Evolutionary conservation across 2,888 invertebrate species (phyloP), one percentile per base, ranked within the genome.

Genomic region (Ischnus inquisitorius): DNA sequence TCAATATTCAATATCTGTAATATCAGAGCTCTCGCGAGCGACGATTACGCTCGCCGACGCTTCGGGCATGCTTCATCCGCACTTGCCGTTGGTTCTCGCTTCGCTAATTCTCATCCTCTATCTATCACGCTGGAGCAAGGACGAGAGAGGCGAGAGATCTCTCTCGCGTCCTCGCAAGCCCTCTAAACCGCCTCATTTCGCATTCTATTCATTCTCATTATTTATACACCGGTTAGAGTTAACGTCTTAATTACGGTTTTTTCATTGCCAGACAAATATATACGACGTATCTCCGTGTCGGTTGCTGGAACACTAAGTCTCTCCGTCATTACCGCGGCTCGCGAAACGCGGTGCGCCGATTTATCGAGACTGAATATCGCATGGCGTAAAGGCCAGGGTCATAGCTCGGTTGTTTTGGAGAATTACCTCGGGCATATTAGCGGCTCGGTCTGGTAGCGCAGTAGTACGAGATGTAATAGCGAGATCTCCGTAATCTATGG

Each of bases 1-100:
- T 88, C 87, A 86, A 87, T 88, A 88, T 88, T 87, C 87, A 87
- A 87, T 88, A 88, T 87, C 84, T 79, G 82, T 85, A 83, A 86
- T 84, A 86, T 84, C 74, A 83, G 54, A 57, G 77, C n/a, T n/a
- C n/a, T 68, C 82, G 68, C 64, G 54, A 71, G 67, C 76, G 60
- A 62, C 28, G 43, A 34, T 62, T 16, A 28, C 22, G 69, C 25
- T 28, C 39, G 64, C 16, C 22, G 68, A 62, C 46, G 79, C 69
- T 74, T 64, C 69, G 43, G 71, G 83, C 80, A 10, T 16, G 43
- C 39, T 64, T 60, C 57, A 22, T 68, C 62, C 39, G 12, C 43
- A 57, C 65, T 39, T 57, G 25, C 69, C 28, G n/a, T 28, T 39
- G 8, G n/a, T 72, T 57, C 12, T 43, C 60, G 72, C 48, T 25